Evolutionary conservation across 2,113 vertebrate species (phyloP).

Genomic region (Sinocyclocheilus grahami): DNA sequence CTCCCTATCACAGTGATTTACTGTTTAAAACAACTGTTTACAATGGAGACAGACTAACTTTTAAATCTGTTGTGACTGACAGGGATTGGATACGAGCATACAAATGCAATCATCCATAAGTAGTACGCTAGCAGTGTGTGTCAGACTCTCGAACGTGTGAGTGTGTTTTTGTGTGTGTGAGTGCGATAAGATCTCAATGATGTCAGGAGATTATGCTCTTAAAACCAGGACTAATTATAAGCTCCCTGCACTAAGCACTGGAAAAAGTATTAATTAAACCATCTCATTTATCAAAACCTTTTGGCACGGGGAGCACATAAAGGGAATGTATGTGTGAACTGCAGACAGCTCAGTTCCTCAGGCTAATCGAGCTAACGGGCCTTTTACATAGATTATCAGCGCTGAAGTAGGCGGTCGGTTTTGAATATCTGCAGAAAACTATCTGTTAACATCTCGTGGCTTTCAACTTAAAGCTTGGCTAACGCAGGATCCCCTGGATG

Average conservation of each 20-base stretch:
- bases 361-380: not conserved
- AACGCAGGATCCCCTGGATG: too few species aligned
- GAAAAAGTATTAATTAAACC: slow-evolving; percentile 91
- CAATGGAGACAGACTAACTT: not conserved
- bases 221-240: slow-evolving; percentile 84
- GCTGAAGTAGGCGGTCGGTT: not conserved
- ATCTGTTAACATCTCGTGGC: too few species aligned
- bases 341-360: not conserved
- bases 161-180: slow-evolving; percentile 55
- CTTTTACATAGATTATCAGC: not conserved
- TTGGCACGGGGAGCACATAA: slow-evolving; percentile 81
- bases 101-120: not conserved
- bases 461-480: too few species aligned
- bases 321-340: slow-evolving; percentile 48
- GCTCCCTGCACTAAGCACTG: slow-evolving; percentile 80
- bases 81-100: not conserved
- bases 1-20: not conserved
- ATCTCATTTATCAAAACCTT: slow-evolving; percentile 92
- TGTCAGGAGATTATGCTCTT: slow-evolving; percentile 74
- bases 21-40: slow-evolving; percentile 3
- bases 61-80: slow-evolving; percentile 11
- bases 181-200: slow-evolving; percentile 72
- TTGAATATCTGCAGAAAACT: too few species aligned
- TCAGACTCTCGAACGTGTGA: slow-evolving; percentile 40
- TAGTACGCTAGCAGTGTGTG: not conserved